Evolutionary conservation across 2,888 invertebrate species (phyloP), one percentile per base, ranked within the genome.

Genomic region (Abrostola triplasia): DNA sequence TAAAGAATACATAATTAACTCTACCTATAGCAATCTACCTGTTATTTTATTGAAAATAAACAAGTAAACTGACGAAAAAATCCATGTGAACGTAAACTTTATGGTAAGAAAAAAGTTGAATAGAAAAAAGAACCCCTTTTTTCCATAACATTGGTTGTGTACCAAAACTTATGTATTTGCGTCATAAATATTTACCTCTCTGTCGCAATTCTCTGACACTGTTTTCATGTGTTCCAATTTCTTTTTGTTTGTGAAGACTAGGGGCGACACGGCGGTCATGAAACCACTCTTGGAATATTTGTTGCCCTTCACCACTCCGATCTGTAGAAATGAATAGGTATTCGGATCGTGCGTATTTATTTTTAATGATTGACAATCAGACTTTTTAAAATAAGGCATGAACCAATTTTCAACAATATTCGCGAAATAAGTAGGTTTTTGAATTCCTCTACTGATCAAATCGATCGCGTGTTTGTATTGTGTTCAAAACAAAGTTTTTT

Each of bases 151-250:
- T 9, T 11, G 40, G 40, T 53, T 57, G n/a, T 50, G 24, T 56
- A 55, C 52, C 35, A 67, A 53, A 41, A 50, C 48, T 10, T 73
- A 24, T 40, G 47, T 58, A 74, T 55, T 60, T 62, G 36, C 12
- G 49, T 61, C 64, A 63, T 73, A 70, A 68, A 62, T 67, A 76
- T 70, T 81, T 85, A 92, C 94, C 90, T 95, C 94, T 70, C 87
- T 91, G 24, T 95, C 94, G 67, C 95, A 95, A 60, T 88, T 91
- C 59, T 92, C 93, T 0, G 94, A 86, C 5, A 95, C 92, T 9
- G 80, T 84, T 62, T 87, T 91, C 93, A 95, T 93, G 72, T 94
- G 94, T 37, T 90, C 92, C 75, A 93, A 56, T 81, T 93, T 94
- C 82, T 92, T 93, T 67, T 88, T 90, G 67, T 92, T 90, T 36